Base-by-base conservation (phyloP, 1,140 invertebrate genomes). In the Maniola jurtina region DNA sequence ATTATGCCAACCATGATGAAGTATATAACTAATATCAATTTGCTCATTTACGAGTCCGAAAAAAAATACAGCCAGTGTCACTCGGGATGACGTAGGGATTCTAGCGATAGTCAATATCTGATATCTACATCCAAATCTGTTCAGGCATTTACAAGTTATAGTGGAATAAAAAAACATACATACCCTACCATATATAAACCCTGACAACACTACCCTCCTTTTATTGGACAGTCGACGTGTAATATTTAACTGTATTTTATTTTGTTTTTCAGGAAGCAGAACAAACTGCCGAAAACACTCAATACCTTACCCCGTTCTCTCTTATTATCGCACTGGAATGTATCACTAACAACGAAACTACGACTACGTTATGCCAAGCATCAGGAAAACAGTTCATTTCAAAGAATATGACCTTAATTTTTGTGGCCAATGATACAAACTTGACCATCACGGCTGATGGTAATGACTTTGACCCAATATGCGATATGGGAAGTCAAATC, bases 321-420 rank as follows among this genome's bases (percentile, higher is more conserved):
- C 34, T 81, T 0, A 79, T 70, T 11, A 71, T 86, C 11, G 80
- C 83, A 42, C 67, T 88, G 15, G 68, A 84, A 38, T 86, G 85
- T 62, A 61, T 35, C 11, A 73, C 70, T 10, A 16, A 14, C 0
- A 66, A 68, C 9, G 52, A 60, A 36, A 25, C 25, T 25, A 25
- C 25, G 25, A 73, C 73, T 4, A 71, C 73, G 5, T 14, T 61
- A 9, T 85, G 79, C 55, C 9, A 70, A 8, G 83, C 83, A n/a
- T 25, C 45, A 6, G 82, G 84, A 1, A 68, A 72, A 13, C 56
- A 86, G 6, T 83, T 70, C 50, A 73, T 89, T 15, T 38, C 73
- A 25, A n/a, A 72, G 10, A 60, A 81, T 34, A 67, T 80, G 65
- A 75, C 68, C 6, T 56, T 88, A 0, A 10, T 66, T 16, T 81